Base-by-base conservation (phyloP, 2,797 vertebrate genomes). In the Oreochromis grahami region DNA sequence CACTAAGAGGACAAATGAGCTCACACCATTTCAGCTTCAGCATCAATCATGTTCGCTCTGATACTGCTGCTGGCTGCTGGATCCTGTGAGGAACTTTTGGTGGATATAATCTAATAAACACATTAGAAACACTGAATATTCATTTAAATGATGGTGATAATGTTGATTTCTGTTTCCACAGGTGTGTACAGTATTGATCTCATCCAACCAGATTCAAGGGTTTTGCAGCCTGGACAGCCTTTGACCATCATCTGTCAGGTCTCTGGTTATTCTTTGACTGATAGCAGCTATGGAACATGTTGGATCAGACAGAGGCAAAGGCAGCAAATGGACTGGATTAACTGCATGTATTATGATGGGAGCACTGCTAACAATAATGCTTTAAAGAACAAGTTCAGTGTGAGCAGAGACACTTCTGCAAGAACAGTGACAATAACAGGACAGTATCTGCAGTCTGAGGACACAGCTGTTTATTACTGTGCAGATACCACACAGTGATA, bases 291-390 rank as follows among this genome's bases (percentile, higher is more conserved):
- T 60, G 15, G 2, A 60, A 60, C 56, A 34, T 17, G 53, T 55
- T 55, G 53, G 53, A 1, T 8, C 3, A 60, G 29, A 60, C 29
- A 60, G 15, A 0, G 5, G 5, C 3, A 58, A 19, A 5, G 29
- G 10, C 17, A 32, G 5, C 15, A 19, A 11, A 19, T 60, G 8
- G 29, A 60, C 0, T 60, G 56, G 56, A 34, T 60, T 34, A 3
- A 11, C 26, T 29, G 13, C 26, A 60, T 60, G 5, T 34, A 29
- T 15, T 0, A 0, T 15, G 0, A 0, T 58, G 55, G 29, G 15
- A 32, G 0, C 15, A 10, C 29, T 32, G 1, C 2, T 0, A 58
- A 17, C 5, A 58, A 58, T 58, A 0, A 32, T 0, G 56, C 15
- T 58, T 32, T 58, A 32, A 32, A 32, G 5, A 32, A 32, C 56